Base-by-base conservation (phyloP, 2,888 invertebrate genomes). In the Gisinianus flammeolus region DNA sequence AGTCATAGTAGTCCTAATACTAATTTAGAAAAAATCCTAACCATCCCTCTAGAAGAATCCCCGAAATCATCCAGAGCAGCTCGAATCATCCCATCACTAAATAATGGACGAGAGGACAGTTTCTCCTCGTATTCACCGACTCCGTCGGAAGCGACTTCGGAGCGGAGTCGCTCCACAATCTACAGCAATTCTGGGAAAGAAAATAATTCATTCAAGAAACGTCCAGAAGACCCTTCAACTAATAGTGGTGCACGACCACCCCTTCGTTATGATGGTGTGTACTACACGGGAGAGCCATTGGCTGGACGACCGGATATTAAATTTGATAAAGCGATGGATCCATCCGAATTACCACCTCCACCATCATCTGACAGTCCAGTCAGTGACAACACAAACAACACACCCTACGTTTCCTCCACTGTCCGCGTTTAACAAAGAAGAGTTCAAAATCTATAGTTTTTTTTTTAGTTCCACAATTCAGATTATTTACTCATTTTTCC, bases 271-370 rank as follows among this genome's bases (percentile, higher is more conserved):
- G 95, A 95, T 86, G 92, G 91, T 87, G 91, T 92, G 73, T 96
- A 96, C 87, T 90, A 92, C 83, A 96, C 95, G 12, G 89, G 94
- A 86, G 95, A 96, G 88, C 95, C 95, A 73, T 87, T 95, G 83
- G 89, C 91, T 0, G 90, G 90, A 83, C 90, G 91, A 85, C 94
- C 95, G 58, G 90, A 92, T 81, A 90, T 92, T 84, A 93, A 93
- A 80, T 94, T 94, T 69, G 79, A 79, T 35, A 56, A 58, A 22
- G 66, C 71, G 22, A 67, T 69, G 22, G 70, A 80, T 68, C 79
- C 81, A 69, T 79, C 81, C 12, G 83, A 81, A 58, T 72, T 78
- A 26, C 77, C 79, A 10, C 26, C 68, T 12, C 73, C 71, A 3
- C 77, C 69, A n/a, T 75, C 69, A n/a, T 33, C 70, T 16, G 75